Base-by-base conservation (phyloP, 2,888 invertebrate genomes). In the Polydrusus pterygomalis region DNA sequence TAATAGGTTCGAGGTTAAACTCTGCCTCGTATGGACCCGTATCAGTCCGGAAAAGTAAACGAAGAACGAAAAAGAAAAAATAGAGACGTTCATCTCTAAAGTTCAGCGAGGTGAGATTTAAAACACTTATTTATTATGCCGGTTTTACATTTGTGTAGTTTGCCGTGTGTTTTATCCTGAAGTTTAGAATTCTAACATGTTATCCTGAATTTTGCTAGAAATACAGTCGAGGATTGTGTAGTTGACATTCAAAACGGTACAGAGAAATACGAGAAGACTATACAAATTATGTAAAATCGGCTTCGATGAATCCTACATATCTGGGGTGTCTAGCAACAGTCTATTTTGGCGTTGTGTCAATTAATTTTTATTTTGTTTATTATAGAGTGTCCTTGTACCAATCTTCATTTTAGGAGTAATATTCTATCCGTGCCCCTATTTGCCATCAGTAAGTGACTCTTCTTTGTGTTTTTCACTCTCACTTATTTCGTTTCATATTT, bases 1-100 rank as follows among this genome's bases (percentile, higher is more conserved):
- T 54, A 34, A 7, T 67, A 67, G 67, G 67, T 67, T 54, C 38
- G 25, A 25, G 67, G 67, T 67, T 51, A 49, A 54, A 67, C 38
- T 54, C 51, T 38, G 30, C 30, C 62, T 47, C 47, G 18, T 60
- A 51, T 51, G 70, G 45, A 43, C 60, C 60, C 62, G 30, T 34
- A 49, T 49, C 49, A 38, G 58, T 54, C 43, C 30, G 54, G 40
- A 34, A 68, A 18, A 17, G 20, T 30, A 40, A 49, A 71, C 38
- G 54, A 71, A 62, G 51, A 54, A 40, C 38, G 54, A 38, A 64
- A 40, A 20, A 51, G 11, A 38, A 18, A 67, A 54, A 38, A 54
- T 25, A 25, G 25, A 25, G 25, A 15, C 34, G 17, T 56, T 3
- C 34, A 30, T 51, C 49, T 17, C 49, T 51, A 18, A 54, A 54